Conservation (phyloP, 2,888 invertebrate genomes). For the Ochropleura leucogaster region DNA sequence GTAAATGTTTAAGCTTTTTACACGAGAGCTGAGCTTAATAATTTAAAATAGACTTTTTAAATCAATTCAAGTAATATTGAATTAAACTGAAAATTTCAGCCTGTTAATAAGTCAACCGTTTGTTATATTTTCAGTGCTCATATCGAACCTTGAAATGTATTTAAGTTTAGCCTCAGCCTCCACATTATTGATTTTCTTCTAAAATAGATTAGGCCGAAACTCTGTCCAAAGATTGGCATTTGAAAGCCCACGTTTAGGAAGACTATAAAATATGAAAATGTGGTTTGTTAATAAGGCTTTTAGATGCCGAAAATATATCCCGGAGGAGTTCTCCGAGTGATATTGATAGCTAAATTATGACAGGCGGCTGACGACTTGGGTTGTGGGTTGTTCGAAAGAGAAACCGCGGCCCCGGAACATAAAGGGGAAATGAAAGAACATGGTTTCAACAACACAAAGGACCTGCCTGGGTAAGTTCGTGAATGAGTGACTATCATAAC, state of each 20-base stretch:
- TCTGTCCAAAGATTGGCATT: conserved; percentile 21
- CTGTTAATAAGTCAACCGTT: conserved; percentile 14
- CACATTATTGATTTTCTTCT: conserved; percentile 37
- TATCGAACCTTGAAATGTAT: conserved; percentile 17
- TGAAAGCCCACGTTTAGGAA: conserved; percentile 5
- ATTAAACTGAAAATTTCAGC: not conserved
- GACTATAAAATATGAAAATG: conserved; percentile 6
- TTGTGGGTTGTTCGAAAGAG: too few relatives aligned
- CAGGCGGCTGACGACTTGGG: too few relatives aligned
- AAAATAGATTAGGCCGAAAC: conserved; percentile 42
- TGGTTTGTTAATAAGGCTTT: not conserved
- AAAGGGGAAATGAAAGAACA: too few relatives aligned
- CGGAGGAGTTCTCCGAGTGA: too few relatives aligned
- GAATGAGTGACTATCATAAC: too few relatives aligned
- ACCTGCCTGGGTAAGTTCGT: too few relatives aligned
- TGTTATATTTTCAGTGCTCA: conserved; percentile 1
- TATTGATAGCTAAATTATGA: too few relatives aligned
- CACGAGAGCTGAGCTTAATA: not conserved
- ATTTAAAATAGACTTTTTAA: not conserved
- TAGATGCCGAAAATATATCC: not conserved
- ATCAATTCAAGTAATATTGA: too few relatives aligned
- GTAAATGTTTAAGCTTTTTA: not conserved
- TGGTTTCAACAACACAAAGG: too few relatives aligned
- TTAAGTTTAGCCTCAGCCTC: not conserved
- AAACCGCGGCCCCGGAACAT: too few relatives aligned